phyloP scores from a whole-genome alignment of 2,113 vertebrate genomes.

The Pelmatolapia mariae region DNA sequence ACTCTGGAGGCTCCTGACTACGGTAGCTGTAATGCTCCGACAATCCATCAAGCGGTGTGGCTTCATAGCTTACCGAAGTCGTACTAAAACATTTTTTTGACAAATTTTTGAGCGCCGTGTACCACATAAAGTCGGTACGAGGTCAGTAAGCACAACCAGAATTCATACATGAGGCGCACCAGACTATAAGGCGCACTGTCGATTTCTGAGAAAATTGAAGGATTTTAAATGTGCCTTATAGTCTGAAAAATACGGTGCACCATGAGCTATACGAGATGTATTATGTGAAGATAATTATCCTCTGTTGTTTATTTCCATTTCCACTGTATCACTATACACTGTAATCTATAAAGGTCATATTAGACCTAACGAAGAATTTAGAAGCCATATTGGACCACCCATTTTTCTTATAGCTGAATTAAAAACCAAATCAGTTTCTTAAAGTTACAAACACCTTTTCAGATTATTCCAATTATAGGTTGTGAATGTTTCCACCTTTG shows the following conservation, averaged over 20 bases:
- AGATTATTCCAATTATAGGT: neutral
- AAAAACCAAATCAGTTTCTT: neutral
- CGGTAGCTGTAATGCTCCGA: neutral
- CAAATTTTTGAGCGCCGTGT: neutral
- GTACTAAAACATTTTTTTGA: neutral
- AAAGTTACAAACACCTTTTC: neutral
- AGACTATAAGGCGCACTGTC: too few relatives aligned
- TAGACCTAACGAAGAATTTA: neutral
- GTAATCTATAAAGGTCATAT: neutral
- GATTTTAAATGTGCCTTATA: neutral
- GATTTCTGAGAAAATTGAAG: too few relatives aligned
- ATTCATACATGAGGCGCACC: too few relatives aligned
- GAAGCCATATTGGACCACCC: neutral
- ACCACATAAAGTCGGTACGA: neutral
- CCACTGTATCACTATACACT: neutral
- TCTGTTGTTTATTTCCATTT: constrained; percentile 10
- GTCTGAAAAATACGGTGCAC: neutral
- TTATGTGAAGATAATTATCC: neutral
- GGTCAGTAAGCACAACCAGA: too few relatives aligned
- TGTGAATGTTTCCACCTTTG: neutral
- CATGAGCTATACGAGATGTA: neutral
- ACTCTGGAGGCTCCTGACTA: neutral
- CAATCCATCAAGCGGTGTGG: neutral
- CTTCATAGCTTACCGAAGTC: neutral
- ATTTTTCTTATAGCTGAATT: neutral